Percentiles rank a stretch among this genome's conserved stretches.
phyloP scores from a whole-genome alignment of 2,888 invertebrate genomes.

The Limnephilus auricula region DNA sequence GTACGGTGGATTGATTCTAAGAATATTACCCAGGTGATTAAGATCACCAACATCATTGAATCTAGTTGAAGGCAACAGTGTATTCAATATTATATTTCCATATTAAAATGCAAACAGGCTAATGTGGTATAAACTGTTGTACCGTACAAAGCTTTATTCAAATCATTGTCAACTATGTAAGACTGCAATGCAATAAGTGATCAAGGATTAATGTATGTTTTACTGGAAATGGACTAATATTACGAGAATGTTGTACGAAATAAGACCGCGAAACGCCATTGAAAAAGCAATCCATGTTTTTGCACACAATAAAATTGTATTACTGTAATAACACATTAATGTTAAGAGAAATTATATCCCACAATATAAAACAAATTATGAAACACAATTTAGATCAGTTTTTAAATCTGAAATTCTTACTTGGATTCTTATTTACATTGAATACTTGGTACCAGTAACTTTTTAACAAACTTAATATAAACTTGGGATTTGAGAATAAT shows the following conservation, averaged over 20 bases:
- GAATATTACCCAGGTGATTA: background rate
- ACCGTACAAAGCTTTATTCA: background rate
- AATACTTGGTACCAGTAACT: no score
- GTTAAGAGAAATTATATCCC: no score
- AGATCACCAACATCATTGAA: background rate
- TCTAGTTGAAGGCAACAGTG: background rate
- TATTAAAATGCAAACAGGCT: background rate
- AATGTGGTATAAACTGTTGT: background rate
- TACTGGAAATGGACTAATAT: background rate
- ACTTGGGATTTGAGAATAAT: no score
- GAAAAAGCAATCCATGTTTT: background rate
- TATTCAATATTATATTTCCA: background rate
- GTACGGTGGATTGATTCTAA: background rate
- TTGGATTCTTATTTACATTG: no score
- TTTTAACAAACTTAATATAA: no score
- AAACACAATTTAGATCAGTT: no score
- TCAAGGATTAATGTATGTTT: background rate
- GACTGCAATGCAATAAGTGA: background rate
- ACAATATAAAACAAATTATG: no score
- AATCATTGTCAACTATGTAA: background rate
- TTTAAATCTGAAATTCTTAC: no score
- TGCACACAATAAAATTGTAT: background rate
- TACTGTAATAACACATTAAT: no score
- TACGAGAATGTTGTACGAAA: background rate
- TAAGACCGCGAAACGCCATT: background rate